Evolutionary conservation across 1,140 invertebrate genomes (phyloP), one percentile per base, ranked within the genome.

Genomic region (Aphelenchoides besseyi): DNA sequence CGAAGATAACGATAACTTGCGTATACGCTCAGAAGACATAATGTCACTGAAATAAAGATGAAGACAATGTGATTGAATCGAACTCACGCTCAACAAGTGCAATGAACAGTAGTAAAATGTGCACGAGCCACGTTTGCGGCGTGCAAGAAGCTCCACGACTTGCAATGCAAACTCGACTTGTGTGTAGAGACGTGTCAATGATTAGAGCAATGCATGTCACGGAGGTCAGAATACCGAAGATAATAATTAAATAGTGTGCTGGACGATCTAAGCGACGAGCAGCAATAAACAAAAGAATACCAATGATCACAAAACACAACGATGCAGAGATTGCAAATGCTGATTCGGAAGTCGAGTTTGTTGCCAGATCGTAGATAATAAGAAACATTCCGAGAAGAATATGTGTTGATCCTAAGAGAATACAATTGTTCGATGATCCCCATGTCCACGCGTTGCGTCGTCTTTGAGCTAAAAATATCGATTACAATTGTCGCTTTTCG

Each of bases 361-460:
- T 77, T 3, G 62, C 62, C 9, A 77, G 9, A 54, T 77, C 73
- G 23, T 75, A 73, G 3, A 74, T 55, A 28, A 77, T 28, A 35
- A 69, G 59, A 35, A 29, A 9, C 9, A 77, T 26, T 12, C 53
- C 73, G 0, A 35, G 28, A 36, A 71, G n/a, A 0, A 77, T 28
- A 53, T 75, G 72, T 18, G 3, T 18, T n/a, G 71, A 12, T 74
- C 72, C 37, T 16, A 74, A 26, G 35, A 77, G 70, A n/a, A 74
- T 76, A 23, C 75, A 37, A 33, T 26, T 28, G 18, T 71, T 69
- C 3, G 70, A 32, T 29, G 63, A 66, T 16, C 63, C 36, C 63
- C 63, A 66, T 16, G 12, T 2, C 2, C 63, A 66, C 12, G 9
- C 30, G 9, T 3, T 16, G 0, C 63, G 16, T n/a, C 30, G n/a